Conservation (phyloP, 2,113 vertebrate species). For the Trichechus manatus region DNA sequence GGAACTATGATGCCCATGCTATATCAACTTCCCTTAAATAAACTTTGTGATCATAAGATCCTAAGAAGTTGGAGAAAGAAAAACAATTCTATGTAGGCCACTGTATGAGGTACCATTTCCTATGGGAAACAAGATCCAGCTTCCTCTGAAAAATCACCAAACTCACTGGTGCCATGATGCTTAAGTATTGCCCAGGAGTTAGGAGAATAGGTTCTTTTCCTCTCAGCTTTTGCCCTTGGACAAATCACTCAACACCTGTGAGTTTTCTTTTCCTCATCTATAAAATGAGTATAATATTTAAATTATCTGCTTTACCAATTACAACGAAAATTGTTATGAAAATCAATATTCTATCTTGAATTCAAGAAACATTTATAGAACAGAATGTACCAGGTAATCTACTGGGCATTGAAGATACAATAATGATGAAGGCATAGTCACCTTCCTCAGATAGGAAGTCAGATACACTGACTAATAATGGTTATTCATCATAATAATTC, state of each 20-base stretch:
- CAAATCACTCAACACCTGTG: not conserved
- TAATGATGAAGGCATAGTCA: not conserved
- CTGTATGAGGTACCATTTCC: not conserved
- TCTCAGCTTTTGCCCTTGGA: not conserved
- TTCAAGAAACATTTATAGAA: not conserved
- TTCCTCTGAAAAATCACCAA: conserved; percentile 22
- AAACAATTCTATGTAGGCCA: not conserved
- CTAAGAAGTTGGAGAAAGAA: not conserved
- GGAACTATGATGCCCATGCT: not conserved
- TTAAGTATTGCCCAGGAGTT: not conserved
- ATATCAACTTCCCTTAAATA: not conserved
- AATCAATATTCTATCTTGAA: not conserved
- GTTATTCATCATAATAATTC: not conserved
- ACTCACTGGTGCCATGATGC: too few relatives aligned
- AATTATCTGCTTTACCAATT: not conserved
- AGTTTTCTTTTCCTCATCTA: not conserved
- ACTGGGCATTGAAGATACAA: not conserved
- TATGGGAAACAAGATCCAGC: not conserved
- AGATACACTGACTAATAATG: not conserved
- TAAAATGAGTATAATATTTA: not conserved
- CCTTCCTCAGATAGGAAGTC: not conserved
- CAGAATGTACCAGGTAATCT: not conserved
- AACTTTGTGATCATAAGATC: not conserved
- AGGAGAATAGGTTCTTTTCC: not conserved
- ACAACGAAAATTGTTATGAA: not conserved